phyloP scores from a whole-genome alignment of 2,113 vertebrate genomes.

The Elephas maximus region DNA sequence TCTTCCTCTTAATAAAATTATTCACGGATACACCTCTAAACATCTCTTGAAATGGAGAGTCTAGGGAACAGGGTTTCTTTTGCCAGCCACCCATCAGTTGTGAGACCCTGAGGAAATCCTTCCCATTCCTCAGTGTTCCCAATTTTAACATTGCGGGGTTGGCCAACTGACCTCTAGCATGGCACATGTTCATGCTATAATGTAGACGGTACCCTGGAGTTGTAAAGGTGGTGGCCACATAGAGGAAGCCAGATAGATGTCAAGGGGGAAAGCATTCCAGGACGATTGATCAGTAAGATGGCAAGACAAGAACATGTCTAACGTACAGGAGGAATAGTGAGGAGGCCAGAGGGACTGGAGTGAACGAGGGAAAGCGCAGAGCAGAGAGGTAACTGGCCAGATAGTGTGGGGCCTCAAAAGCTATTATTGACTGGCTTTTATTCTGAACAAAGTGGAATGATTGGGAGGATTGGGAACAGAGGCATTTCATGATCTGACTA shows the following conservation, averaged over 20 bases:
- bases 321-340: neutral
- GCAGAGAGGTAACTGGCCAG: neutral
- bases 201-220: no score
- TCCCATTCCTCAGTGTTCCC: neutral
- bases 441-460: neutral
- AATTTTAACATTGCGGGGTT: neutral
- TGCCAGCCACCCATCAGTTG: neutral
- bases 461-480: neutral
- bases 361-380: neutral
- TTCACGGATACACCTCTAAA: neutral
- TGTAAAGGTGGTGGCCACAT: neutral
- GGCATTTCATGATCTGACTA: neutral
- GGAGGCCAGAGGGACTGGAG: neutral
- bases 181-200: neutral
- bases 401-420: neutral
- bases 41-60: neutral
- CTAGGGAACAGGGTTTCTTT: neutral
- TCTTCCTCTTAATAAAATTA: slow-evolving; percentile 44
- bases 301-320: neutral
- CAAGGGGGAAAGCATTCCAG: neutral
- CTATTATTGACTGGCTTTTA: neutral
- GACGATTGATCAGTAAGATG: neutral
- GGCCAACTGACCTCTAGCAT: neutral
- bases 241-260: neutral
- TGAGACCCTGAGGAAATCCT: neutral